Conservation (phyloP, 2,797 vertebrate species). For the Urosaurus nigricauda region DNA sequence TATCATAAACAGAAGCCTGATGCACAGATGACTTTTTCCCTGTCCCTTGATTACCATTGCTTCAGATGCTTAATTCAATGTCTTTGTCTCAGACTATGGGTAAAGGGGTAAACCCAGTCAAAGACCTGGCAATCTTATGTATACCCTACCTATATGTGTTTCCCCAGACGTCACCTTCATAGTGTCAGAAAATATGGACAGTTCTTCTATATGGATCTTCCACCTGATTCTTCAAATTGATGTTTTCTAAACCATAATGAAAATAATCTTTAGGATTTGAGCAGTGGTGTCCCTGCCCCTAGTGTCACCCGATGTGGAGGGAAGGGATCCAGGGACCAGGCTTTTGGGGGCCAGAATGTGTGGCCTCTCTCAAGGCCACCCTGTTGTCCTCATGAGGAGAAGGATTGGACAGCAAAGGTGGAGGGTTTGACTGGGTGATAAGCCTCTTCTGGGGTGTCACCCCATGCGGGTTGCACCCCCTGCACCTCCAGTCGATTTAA, state of each 20-base stretch:
- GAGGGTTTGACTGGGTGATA: too few relatives aligned
- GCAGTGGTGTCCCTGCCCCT: too few relatives aligned
- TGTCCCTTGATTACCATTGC: neutral
- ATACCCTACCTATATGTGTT: neutral
- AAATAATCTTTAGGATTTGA: neutral
- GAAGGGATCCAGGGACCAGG: too few relatives aligned
- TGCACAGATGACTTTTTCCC: neutral
- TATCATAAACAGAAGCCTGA: neutral
- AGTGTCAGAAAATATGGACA: neutral
- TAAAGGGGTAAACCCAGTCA: neutral
- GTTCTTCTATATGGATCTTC: neutral
- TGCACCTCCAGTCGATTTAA: too few relatives aligned
- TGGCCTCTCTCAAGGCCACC: too few relatives aligned
- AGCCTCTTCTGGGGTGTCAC: too few relatives aligned
- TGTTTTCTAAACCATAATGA: neutral
- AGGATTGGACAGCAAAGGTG: too few relatives aligned
- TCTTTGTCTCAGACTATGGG: too few relatives aligned
- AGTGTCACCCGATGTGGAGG: too few relatives aligned
- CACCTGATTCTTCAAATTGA: neutral
- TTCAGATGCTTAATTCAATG: slow-evolving; percentile 1
- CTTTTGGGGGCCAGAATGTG: too few relatives aligned
- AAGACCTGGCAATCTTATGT: neutral
- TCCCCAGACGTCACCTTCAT: neutral
- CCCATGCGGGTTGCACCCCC: too few relatives aligned
- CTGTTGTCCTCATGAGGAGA: too few relatives aligned